Percentiles rank a stretch among this genome's conserved stretches.
phyloP scores from a whole-genome alignment of 2,797 vertebrate species.

The Discoglossus pictus region DNA sequence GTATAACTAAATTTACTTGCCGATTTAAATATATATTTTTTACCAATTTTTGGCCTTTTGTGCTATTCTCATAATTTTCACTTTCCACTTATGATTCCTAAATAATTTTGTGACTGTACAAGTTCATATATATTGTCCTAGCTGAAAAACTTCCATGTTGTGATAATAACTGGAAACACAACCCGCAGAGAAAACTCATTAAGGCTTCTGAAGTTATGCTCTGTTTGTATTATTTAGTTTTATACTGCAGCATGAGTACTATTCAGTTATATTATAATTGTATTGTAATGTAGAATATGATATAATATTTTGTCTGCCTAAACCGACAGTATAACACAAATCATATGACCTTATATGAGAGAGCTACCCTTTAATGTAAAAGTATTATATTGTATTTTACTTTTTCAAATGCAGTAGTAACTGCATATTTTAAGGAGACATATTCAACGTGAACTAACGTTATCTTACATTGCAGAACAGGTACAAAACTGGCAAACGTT shows the following conservation, averaged over 20 bases:
- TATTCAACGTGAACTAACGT: no score
- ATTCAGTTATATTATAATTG: neutral
- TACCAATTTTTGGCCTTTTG: constrained; percentile 11
- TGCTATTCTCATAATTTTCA: neutral
- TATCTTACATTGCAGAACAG: no score
- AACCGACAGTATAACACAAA: no score
- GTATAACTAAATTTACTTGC: constrained; percentile 3
- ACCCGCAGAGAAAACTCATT: constrained; percentile 46
- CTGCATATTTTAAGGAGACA: no score
- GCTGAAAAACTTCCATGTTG: constrained; percentile 29
- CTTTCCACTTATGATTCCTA: constrained; percentile 27
- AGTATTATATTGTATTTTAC: no score
- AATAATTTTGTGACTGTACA: constrained; percentile 31
- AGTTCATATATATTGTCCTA: constrained; percentile 36
- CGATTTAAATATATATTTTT: neutral
- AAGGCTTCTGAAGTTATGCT: constrained; percentile 4
- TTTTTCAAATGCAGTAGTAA: no score
- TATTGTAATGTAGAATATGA: no score
- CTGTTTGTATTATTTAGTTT: constrained; percentile 19
- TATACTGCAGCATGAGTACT: constrained; percentile 3
- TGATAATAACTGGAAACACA: constrained; percentile 38
- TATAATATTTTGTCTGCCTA: no score
- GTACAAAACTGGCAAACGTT: no score
- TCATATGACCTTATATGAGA: no score
- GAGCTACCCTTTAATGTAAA: no score